Percentiles rank a stretch among this genome's conserved stretches.
phyloP scores from a whole-genome alignment of 2,113 vertebrate species.

The Dipodomys ordii region DNA sequence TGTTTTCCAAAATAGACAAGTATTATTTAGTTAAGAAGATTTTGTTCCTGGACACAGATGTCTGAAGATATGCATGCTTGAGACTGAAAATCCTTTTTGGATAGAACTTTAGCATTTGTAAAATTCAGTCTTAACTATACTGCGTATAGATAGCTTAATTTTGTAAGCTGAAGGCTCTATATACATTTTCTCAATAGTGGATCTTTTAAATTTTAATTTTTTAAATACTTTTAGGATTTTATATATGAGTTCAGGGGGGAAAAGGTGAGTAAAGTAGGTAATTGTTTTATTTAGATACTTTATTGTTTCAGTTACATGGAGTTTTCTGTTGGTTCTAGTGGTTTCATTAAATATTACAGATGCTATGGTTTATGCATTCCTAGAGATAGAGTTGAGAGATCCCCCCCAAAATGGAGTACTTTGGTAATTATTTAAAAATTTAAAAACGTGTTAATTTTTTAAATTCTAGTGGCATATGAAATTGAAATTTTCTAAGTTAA shows the following conservation, averaged over 20 bases:
- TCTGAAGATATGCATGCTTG: constrained; percentile 76
- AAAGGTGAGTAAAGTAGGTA: constrained; percentile 71
- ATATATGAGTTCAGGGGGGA: constrained; percentile 23
- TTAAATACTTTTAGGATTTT: constrained; percentile 60
- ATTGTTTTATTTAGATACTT: constrained; percentile 27
- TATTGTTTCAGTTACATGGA: constrained; percentile 42
- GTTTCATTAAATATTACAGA: constrained; percentile 37
- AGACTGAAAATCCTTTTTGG: constrained; percentile 46
- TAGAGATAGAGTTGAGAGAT: constrained; percentile 26
- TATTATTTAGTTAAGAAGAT: constrained; percentile 58
- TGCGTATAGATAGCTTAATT: constrained; percentile 39
- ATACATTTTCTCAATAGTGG: not conserved
- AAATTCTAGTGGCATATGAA: constrained; percentile 28
- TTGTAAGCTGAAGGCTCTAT: constrained; percentile 25
- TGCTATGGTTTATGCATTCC: constrained; percentile 12
- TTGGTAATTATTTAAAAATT: constrained; percentile 50
- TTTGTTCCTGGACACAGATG: constrained; percentile 57
- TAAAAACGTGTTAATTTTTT: constrained; percentile 47
- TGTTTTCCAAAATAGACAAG: constrained; percentile 66
- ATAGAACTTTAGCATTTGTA: constrained; percentile 57
- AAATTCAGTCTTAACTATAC: not conserved
- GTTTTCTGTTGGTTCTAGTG: not conserved
- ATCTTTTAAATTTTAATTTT: constrained; percentile 53
- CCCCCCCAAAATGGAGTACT: not conserved
- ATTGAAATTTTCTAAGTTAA: constrained; percentile 43